Conservation (phyloP, 1,140 invertebrate genomes). For the Drosophila bocki region DNA sequence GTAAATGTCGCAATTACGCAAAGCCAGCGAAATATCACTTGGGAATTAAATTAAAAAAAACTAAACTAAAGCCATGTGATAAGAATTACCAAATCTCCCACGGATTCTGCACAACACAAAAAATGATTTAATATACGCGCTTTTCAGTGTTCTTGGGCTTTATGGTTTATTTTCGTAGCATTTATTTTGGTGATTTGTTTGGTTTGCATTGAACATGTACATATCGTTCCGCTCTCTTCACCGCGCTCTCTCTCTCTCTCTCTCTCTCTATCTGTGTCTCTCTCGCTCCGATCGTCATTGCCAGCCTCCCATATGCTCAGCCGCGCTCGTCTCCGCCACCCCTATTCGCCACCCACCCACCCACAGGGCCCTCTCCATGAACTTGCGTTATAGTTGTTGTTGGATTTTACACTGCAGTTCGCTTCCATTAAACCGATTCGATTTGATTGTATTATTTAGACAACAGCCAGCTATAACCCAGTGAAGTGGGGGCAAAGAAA, state of each 20-base stretch:
- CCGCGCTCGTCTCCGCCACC: slow-evolving; percentile 1
- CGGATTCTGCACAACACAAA: slow-evolving; percentile 5
- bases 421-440: slow-evolving; percentile 26
- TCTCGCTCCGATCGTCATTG: slow-evolving; percentile 24
- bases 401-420: slow-evolving; percentile 36
- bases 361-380: slow-evolving; percentile 38
- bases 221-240: slow-evolving; percentile 34
- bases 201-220: slow-evolving; percentile 62
- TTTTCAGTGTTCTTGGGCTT: slow-evolving; percentile 55
- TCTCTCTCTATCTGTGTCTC: neutral
- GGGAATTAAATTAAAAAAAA: slow-evolving; percentile 9
- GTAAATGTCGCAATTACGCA: slow-evolving; percentile 23
- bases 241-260: slow-evolving; percentile 26
- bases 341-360: slow-evolving; percentile 1
- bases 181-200: slow-evolving; percentile 77
- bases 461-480: slow-evolving; percentile 25
- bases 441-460: slow-evolving; percentile 36
- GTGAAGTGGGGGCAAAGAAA: slow-evolving; percentile 19
- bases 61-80: slow-evolving; percentile 24
- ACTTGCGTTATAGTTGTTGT: slow-evolving; percentile 14
- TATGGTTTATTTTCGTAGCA: slow-evolving; percentile 75
- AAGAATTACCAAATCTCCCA: slow-evolving; percentile 4
- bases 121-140: slow-evolving; percentile 38
- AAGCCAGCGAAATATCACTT: slow-evolving; percentile 7
- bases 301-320: slow-evolving; percentile 7